phyloP scores from a whole-genome alignment of 1,140 invertebrate species.

The Dryas iulia region DNA sequence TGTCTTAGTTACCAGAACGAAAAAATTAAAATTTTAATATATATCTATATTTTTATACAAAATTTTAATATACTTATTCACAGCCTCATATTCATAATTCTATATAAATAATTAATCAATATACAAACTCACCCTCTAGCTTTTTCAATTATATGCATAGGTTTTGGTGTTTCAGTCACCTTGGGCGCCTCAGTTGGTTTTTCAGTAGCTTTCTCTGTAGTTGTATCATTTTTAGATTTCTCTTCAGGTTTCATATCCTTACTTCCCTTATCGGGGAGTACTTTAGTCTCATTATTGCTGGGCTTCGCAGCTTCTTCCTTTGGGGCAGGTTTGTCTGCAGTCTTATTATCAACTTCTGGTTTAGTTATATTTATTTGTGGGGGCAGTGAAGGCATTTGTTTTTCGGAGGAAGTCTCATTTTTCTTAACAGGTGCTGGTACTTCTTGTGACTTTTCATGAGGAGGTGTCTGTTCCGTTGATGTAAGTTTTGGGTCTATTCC shows the following conservation, averaged over 20 bases:
- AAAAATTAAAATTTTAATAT: too few relatives aligned
- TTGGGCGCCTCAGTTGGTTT: conserved; percentile 31
- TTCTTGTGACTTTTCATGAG: background rate
- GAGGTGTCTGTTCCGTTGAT: background rate
- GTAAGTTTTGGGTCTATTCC: background rate
- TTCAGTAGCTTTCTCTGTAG: conserved; percentile 29
- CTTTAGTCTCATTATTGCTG: conserved; percentile 14
- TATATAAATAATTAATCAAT: too few relatives aligned
- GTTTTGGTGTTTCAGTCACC: conserved; percentile 35
- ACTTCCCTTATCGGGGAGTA: conserved; percentile 19
- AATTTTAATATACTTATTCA: too few relatives aligned
- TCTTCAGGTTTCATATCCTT: conserved; percentile 23
- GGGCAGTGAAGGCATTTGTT: conserved; percentile 1
- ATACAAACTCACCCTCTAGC: conserved; percentile 54
- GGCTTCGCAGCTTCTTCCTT: conserved; percentile 6
- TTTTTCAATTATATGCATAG: conserved; percentile 37
- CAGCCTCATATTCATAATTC: too few relatives aligned
- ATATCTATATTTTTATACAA: too few relatives aligned
- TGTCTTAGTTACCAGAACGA: background rate
- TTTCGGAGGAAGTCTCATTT: background rate
- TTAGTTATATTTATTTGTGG: conserved; percentile 6
- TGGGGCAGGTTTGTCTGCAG: conserved; percentile 14
- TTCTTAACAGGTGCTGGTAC: background rate
- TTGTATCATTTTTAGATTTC: conserved; percentile 26
- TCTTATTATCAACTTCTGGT: conserved; percentile 16